These are phyloP conservation scores for Drosophila kokeensis DNA, from an alignment of 2,888 invertebrate genomes.

Conservation along the genomic window DNA sequence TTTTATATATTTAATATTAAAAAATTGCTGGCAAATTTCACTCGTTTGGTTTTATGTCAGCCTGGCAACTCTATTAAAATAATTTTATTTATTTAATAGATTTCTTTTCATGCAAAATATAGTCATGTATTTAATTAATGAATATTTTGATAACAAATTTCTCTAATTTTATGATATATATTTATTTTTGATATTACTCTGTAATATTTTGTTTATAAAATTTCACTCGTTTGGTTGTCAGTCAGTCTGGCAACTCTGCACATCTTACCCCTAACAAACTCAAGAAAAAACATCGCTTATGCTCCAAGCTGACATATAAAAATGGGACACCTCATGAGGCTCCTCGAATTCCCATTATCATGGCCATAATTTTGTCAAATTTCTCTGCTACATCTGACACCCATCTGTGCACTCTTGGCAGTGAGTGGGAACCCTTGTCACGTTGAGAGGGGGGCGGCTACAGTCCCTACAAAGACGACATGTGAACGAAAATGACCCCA, in stretches of 20 bases:
- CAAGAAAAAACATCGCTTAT: conserved; percentile 4
- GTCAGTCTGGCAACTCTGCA: conserved; percentile 18
- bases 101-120: not conserved
- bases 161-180: not conserved
- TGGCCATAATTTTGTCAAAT: conserved; percentile 49
- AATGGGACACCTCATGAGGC: conserved; percentile 45
- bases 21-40: not conserved
- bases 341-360: conserved; percentile 40
- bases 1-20: not conserved
- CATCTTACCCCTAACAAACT: not conserved
- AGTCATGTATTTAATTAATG: not conserved
- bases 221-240: not conserved
- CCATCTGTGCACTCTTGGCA: conserved; percentile 49
- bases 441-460: conserved; percentile 4
- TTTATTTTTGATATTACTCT: too few relatives aligned
- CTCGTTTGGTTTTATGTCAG: not conserved
- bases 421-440: conserved; percentile 64
- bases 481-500: conserved; percentile 59
- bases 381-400: conserved; percentile 59
- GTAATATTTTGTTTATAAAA: conserved; percentile 9
- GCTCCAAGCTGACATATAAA: conserved; percentile 48
- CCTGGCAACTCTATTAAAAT: not conserved
- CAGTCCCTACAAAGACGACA: conserved; percentile 38
- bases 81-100: not conserved
- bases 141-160: not conserved